These are phyloP conservation scores for Campoletis raptor DNA, from an alignment of 2,888 invertebrate species.

Conservation along the genomic window DNA sequence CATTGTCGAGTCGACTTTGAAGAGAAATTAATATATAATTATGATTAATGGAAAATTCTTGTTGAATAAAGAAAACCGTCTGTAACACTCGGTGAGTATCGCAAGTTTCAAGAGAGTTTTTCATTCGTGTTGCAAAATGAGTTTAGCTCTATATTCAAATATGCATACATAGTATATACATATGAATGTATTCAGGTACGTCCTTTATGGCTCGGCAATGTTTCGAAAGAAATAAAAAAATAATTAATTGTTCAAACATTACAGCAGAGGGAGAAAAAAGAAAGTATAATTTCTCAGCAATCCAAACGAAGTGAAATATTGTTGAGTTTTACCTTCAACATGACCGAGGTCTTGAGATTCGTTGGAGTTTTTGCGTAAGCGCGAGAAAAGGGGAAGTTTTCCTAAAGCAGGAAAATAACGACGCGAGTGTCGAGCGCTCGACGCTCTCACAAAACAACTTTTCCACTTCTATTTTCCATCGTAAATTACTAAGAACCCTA, in stretches of 20 bases:
- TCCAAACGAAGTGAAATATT: conserved; percentile 53
- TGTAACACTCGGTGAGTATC: neutral
- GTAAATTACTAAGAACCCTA: conserved; percentile 70
- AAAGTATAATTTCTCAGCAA: conserved; percentile 30
- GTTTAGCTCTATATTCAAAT: conserved; percentile 1
- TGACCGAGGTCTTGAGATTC: conserved; percentile 17
- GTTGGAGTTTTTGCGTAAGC: conserved; percentile 9
- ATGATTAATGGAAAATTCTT: conserved; percentile 34
- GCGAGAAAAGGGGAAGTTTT: neutral
- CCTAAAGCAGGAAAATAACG: conserved; percentile 18
- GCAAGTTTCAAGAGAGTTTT: conserved; percentile 47
- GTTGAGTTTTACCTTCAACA: conserved; percentile 42
- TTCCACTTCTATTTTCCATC: conserved; percentile 65
- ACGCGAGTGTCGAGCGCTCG: conserved; percentile 14
- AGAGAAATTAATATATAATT: neutral
- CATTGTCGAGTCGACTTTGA: conserved; percentile 4
- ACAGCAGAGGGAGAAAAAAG: conserved; percentile 34
- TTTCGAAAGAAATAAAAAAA: conserved; percentile 52
- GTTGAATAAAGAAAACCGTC: conserved; percentile 36
- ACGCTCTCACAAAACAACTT: conserved; percentile 23
- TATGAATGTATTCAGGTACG: neutral
- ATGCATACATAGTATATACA: neutral
- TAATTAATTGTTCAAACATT: conserved; percentile 58
- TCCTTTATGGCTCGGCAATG: neutral
- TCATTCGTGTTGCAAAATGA: conserved; percentile 45